A percentile compares a stretch with the other conserved stretches of the same genome.
Conservation (phyloP, 2,113 vertebrate species). For the Xenus cinereus region DNA sequence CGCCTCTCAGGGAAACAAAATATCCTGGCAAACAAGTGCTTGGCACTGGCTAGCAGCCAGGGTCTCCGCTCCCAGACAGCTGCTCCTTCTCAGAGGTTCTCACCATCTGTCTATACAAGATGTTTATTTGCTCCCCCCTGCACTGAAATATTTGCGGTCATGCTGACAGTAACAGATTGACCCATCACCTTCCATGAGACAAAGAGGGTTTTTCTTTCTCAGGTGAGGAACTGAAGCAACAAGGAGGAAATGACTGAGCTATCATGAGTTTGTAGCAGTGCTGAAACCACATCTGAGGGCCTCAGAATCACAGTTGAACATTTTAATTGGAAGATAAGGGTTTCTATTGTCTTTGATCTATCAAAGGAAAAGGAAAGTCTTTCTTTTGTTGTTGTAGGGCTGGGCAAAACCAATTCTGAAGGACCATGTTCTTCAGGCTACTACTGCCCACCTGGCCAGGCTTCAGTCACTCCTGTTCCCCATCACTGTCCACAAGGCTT, state of each 20-base stretch:
- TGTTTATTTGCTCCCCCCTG: background rate
- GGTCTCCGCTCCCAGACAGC: background rate
- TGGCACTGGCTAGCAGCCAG: background rate
- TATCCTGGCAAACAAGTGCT: background rate
- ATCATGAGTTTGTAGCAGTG: background rate
- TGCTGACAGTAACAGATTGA: background rate
- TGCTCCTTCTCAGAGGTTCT: background rate
- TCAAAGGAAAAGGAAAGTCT: background rate
- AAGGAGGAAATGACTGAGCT: background rate
- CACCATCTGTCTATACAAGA: background rate
- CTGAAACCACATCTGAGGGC: background rate
- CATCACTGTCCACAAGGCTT: background rate
- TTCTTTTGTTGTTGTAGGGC: background rate
- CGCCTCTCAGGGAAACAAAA: background rate
- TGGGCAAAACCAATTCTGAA: background rate
- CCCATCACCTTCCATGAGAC: background rate
- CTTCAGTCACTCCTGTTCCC: background rate
- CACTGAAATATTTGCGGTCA: background rate
- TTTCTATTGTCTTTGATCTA: background rate
- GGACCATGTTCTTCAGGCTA: constrained; percentile 4
- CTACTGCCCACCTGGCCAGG: constrained; percentile 53
- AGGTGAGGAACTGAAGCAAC: background rate
- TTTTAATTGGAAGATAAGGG: background rate
- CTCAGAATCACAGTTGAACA: background rate
- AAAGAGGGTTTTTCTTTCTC: background rate